These are phyloP conservation scores for Caloenas nicobarica DNA, from an alignment of 2,113 vertebrate genomes.

Conservation along the genomic window DNA sequence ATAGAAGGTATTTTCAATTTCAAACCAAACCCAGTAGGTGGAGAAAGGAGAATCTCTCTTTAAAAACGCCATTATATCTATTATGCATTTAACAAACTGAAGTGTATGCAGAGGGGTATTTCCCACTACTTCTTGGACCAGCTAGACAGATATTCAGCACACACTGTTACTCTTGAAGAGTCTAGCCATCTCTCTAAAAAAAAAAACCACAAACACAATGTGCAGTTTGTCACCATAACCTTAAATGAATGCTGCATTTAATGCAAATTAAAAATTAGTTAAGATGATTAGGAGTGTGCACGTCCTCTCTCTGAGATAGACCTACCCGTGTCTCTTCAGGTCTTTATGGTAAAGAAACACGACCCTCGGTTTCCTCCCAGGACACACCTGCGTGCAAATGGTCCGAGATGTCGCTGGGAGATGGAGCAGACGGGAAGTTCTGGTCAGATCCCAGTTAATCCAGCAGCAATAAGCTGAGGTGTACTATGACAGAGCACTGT, in stretches of 20 bases:
- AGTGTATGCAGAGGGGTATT: neutral
- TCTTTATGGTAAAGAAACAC: neutral
- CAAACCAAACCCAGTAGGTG: neutral
- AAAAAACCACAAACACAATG: too few species aligned
- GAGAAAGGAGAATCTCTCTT: neutral
- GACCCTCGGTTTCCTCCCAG: neutral
- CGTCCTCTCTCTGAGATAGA: neutral
- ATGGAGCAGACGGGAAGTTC: fast-evolving
- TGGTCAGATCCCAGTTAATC: fast-evolving
- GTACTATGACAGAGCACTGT: neutral
- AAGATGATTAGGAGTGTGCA: neutral
- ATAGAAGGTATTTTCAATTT: neutral
- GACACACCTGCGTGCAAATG: too few species aligned
- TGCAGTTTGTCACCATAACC: neutral
- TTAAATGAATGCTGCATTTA: neutral
- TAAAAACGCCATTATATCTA: neutral
- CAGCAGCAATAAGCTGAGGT: neutral
- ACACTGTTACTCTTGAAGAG: neutral
- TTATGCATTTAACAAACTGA: neutral
- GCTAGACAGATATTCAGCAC: neutral
- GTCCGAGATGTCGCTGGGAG: fast-evolving
- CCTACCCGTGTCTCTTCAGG: neutral
- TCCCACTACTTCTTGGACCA: neutral
- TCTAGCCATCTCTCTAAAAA: neutral
- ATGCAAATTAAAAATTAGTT: neutral